These are phyloP conservation scores for Argyrosomus regius DNA, from an alignment of 2,797 vertebrate genomes.

Conservation along the genomic window DNA sequence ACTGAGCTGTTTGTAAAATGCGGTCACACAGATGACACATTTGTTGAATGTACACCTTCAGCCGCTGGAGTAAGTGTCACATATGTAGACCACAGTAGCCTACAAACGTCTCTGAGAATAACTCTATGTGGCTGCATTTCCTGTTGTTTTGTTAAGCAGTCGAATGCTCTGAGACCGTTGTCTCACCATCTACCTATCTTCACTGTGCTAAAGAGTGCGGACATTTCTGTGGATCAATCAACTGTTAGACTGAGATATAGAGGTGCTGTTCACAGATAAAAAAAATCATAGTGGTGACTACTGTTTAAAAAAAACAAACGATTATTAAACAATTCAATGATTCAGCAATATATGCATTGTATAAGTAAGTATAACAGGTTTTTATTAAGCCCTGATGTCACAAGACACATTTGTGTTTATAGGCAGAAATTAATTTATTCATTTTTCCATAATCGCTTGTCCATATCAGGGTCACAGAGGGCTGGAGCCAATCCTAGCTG, in stretches of 20 bases:
- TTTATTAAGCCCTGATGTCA: not conserved
- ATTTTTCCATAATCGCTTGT: not conserved
- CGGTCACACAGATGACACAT: conserved; percentile 9
- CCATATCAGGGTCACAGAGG: too few species aligned
- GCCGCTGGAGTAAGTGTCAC: not conserved
- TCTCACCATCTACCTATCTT: too few species aligned
- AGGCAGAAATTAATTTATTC: not conserved
- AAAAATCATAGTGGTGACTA: too few species aligned
- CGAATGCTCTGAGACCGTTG: not conserved
- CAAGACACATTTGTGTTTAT: not conserved
- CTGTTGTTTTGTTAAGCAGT: not conserved
- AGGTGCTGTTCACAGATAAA: too few species aligned
- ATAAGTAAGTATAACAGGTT: not conserved
- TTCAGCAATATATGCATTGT: too few species aligned
- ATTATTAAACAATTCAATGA: too few species aligned
- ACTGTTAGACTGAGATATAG: too few species aligned
- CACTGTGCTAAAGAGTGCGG: too few species aligned
- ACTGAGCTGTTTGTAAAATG: not conserved
- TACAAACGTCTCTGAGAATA: not conserved
- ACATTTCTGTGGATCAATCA: too few species aligned
- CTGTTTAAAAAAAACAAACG: too few species aligned
- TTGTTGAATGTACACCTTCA: not conserved
- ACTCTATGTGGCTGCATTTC: conserved; percentile 7
- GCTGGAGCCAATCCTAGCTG: too few species aligned
- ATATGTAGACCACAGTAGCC: not conserved